A percentile compares a stretch with the other conserved stretches of the same genome.
Conservation (phyloP, 2,797 vertebrate species). For the Microchirus variegatus region DNA sequence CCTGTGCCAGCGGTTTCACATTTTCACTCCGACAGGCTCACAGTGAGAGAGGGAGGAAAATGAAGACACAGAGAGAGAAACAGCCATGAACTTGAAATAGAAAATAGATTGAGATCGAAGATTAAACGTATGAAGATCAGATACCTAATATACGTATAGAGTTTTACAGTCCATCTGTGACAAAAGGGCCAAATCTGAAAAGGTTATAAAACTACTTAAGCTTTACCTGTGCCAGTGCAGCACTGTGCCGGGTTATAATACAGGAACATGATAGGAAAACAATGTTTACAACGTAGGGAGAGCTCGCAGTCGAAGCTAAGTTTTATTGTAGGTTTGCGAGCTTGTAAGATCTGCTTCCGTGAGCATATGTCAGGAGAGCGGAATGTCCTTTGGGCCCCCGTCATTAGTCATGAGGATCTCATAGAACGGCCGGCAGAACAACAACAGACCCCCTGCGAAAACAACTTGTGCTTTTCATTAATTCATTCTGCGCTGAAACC, state of each 20-base stretch:
- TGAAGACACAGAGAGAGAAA: neutral
- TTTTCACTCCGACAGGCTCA: constrained; percentile 50
- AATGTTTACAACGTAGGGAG: constrained; percentile 4
- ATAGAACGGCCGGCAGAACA: constrained; percentile 27
- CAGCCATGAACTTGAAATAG: neutral
- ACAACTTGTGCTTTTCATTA: constrained; percentile 71
- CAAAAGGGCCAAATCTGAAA: neutral
- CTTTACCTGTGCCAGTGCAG: neutral
- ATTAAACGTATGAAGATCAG: constrained; percentile 1
- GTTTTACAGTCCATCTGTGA: neutral
- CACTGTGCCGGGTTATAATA: neutral
- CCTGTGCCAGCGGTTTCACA: constrained; percentile 68
- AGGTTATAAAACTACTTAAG: constrained; percentile 3
- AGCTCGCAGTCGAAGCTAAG: constrained; percentile 2
- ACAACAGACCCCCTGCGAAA: constrained; percentile 67
- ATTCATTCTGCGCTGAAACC: constrained; percentile 28
- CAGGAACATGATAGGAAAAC: constrained; percentile 15
- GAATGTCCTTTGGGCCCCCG: constrained; percentile 35
- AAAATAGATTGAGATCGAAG: constrained; percentile 3
- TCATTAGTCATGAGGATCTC: constrained; percentile 56
- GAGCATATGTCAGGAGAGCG: constrained; percentile 25
- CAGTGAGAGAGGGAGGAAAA: constrained; percentile 12
- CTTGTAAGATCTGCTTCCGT: constrained; percentile 19
- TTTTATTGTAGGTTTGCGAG: constrained; percentile 7
- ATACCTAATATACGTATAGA: neutral